These are phyloP conservation scores for Uropsilus gracilis DNA, from an alignment of 2,113 vertebrate genomes.

Conservation along the genomic window DNA sequence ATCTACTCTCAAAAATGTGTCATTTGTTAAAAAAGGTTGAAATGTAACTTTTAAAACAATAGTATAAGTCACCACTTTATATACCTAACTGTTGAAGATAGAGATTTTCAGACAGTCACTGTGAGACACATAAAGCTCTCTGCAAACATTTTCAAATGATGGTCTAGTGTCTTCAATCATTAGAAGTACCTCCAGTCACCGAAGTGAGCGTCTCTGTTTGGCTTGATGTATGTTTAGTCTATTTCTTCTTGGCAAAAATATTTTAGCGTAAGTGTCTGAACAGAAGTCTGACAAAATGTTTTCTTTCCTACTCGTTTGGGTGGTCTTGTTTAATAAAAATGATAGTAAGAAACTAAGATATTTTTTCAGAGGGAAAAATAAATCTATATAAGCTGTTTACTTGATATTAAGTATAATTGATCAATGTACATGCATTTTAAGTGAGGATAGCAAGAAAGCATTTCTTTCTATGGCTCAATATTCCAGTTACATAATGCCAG, in stretches of 20 bases:
- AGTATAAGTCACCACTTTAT: neutral
- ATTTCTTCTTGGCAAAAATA: constrained; percentile 86
- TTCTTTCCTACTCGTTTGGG: constrained; percentile 87
- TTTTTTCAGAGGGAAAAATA: constrained; percentile 79
- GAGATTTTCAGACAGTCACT: neutral
- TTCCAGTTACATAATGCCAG: neutral
- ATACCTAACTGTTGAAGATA: neutral
- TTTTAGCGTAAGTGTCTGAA: constrained; percentile 82
- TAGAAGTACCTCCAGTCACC: constrained; percentile 81
- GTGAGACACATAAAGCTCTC: constrained; percentile 57
- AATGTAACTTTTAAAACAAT: neutral
- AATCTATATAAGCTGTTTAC: constrained; percentile 61
- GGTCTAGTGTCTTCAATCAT: constrained; percentile 79
- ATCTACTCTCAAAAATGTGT: neutral
- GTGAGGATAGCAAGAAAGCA: constrained; percentile 48
- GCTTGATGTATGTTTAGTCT: constrained; percentile 88
- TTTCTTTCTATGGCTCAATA: neutral
- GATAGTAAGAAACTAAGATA: constrained; percentile 63
- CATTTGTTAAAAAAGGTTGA: neutral
- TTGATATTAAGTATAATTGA: constrained; percentile 75
- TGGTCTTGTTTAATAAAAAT: constrained; percentile 83
- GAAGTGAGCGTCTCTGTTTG: constrained; percentile 84
- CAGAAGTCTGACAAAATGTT: constrained; percentile 86
- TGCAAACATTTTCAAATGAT: constrained; percentile 75
- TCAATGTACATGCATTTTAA: constrained; percentile 70